These are phyloP conservation scores for Atherix ibis DNA, from an alignment of 2,888 invertebrate genomes.

Conservation along the genomic window DNA sequence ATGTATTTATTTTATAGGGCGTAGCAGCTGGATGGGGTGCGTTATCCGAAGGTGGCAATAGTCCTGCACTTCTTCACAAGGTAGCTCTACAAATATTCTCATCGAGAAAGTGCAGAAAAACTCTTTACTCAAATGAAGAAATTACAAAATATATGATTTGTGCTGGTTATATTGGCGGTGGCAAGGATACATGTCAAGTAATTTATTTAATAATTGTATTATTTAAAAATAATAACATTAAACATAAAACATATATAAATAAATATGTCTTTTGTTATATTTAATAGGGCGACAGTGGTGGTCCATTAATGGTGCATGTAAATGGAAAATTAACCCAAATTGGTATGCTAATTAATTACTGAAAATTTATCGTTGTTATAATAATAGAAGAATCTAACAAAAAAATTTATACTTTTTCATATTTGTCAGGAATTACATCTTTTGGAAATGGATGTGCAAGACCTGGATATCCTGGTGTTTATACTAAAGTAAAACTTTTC, in stretches of 20 bases:
- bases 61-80: conserved; percentile 2
- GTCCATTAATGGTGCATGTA: conserved; percentile 16
- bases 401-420: not conserved
- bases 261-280: no score
- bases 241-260: no score
- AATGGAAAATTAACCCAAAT: conserved; percentile 13
- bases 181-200: conserved; percentile 3
- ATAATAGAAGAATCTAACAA: not conserved
- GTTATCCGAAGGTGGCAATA: not conserved
- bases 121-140: not conserved
- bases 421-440: conserved; percentile 21
- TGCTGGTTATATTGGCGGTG: conserved; percentile 3
- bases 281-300: conserved; percentile 6
- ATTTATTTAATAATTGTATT: not conserved
- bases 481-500: conserved; percentile 25
- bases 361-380: not conserved
- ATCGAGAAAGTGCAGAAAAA: conserved; percentile 2
- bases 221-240: not conserved
- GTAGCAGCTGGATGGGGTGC: conserved; percentile 6
- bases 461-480: conserved; percentile 26
- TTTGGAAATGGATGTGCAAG: conserved; percentile 27
- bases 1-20: conserved; percentile 1
- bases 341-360: not conserved
- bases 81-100: conserved; percentile 3
- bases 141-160: conserved; percentile 4